These are phyloP conservation scores for Lagodon rhomboides DNA, from an alignment of 2,797 vertebrate species.

Conservation along the genomic window DNA sequence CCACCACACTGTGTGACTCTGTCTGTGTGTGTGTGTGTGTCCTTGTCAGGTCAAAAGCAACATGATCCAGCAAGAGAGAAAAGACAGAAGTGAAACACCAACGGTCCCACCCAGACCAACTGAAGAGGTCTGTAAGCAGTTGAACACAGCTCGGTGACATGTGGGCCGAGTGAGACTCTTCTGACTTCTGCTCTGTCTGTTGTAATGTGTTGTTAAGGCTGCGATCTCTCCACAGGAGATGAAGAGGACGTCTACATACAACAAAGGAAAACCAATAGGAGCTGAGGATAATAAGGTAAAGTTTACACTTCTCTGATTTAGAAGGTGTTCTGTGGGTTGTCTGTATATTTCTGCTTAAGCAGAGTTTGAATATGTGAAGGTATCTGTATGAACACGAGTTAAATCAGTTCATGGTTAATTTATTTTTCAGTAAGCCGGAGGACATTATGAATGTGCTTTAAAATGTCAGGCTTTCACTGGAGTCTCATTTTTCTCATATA, in stretches of 20 bases:
- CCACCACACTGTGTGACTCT: conserved; percentile 19
- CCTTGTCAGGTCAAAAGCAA: conserved; percentile 72
- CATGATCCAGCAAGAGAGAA: conserved; percentile 58
- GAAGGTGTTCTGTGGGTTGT: not conserved
- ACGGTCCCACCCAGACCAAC: conserved; percentile 46
- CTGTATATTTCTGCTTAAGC: not conserved
- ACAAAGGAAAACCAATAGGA: conserved; percentile 37
- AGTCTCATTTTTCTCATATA: not conserved
- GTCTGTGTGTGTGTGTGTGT: conserved; percentile 47
- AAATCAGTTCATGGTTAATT: not conserved
- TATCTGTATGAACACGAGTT: not conserved
- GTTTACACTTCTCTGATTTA: not conserved
- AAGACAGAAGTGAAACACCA: conserved; percentile 61
- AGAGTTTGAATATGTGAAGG: not conserved
- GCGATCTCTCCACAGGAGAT: conserved; percentile 60
- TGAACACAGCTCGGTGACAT: not conserved
- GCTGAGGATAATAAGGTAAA: conserved; percentile 60
- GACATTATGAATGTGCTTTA: not conserved
- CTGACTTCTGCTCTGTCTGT: conserved; percentile 11
- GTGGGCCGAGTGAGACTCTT: not conserved
- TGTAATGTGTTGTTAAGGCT: not conserved
- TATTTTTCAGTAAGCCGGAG: not conserved
- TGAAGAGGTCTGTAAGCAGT: conserved; percentile 58
- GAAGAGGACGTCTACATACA: conserved; percentile 20
- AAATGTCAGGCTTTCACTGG: not conserved